Percentiles rank a stretch among this genome's conserved stretches.
Conservation (phyloP, 2,113 vertebrate species). For the Phalacrocorax brasilianus region DNA sequence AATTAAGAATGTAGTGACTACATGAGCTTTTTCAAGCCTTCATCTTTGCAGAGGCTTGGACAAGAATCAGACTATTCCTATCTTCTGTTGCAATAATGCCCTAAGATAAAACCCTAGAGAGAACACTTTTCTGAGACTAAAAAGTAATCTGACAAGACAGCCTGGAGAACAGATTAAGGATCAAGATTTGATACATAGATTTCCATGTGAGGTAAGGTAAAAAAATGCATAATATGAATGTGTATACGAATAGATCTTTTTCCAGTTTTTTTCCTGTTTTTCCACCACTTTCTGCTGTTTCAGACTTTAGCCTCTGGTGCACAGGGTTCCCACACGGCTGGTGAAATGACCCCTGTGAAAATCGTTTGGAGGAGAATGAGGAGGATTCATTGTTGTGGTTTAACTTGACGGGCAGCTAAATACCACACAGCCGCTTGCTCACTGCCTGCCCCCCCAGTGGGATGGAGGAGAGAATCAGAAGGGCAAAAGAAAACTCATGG, state of each 20-base stretch:
- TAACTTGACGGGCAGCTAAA: too few species aligned
- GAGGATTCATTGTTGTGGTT: background rate
- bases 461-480: too few species aligned
- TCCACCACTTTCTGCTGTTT: background rate
- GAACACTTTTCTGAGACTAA: background rate
- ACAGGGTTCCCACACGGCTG: fast-evolving
- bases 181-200: background rate
- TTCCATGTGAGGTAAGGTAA: background rate
- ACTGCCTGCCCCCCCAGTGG: too few species aligned
- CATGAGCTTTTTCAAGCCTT: background rate
- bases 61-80: background rate
- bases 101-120: background rate
- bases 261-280: background rate
- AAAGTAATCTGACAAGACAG: background rate
- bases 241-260: background rate
- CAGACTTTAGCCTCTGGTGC: background rate
- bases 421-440: too few species aligned
- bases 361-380: background rate
- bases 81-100: background rate
- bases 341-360: background rate
- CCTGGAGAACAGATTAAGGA: background rate
- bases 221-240: background rate
- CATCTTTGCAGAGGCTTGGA: background rate
- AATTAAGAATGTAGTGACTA: background rate
- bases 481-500: too few species aligned